Conservation (phyloP, 2,888 invertebrate species). For the Cephus sareptanus region DNA sequence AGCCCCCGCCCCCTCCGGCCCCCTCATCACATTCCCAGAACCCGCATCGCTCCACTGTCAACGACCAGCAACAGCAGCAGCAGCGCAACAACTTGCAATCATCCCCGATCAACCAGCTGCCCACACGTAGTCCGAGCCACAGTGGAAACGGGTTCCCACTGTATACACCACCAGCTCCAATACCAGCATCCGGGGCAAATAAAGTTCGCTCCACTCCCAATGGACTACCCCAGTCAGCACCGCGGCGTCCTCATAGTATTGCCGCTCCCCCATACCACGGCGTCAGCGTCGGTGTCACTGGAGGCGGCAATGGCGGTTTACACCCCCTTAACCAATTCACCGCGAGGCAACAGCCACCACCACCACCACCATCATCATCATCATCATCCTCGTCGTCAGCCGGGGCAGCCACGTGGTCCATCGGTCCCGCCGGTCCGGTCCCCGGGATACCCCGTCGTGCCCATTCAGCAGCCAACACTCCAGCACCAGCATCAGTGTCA, state of each 20-base stretch:
- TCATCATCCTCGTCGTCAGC: conserved; percentile 26
- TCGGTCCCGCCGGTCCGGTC: conserved; percentile 30
- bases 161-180: conserved; percentile 69
- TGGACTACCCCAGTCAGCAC: conserved; percentile 54
- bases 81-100: conserved; percentile 46
- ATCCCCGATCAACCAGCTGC: conserved; percentile 49
- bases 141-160: conserved; percentile 68
- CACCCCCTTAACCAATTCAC: conserved; percentile 48
- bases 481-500: conserved; percentile 44
- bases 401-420: conserved; percentile 31
- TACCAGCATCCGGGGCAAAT: conserved; percentile 60
- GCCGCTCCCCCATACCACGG: conserved; percentile 67
- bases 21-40: conserved; percentile 50
- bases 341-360: conserved; percentile 37
- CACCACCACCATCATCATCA: conserved; percentile 26
- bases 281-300: conserved; percentile 69
- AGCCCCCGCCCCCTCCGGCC: conserved; percentile 59
- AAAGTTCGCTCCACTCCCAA: conserved; percentile 61
- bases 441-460: conserved; percentile 39
- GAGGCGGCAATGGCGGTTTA: conserved; percentile 51
- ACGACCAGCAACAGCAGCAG: conserved; percentile 41
- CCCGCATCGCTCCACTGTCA: conserved; percentile 42
- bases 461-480: conserved; percentile 50
- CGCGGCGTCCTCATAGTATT: conserved; percentile 70
- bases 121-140: conserved; percentile 57